Conservation (phyloP, 2,113 vertebrate genomes). For the Carassius carassius region DNA sequence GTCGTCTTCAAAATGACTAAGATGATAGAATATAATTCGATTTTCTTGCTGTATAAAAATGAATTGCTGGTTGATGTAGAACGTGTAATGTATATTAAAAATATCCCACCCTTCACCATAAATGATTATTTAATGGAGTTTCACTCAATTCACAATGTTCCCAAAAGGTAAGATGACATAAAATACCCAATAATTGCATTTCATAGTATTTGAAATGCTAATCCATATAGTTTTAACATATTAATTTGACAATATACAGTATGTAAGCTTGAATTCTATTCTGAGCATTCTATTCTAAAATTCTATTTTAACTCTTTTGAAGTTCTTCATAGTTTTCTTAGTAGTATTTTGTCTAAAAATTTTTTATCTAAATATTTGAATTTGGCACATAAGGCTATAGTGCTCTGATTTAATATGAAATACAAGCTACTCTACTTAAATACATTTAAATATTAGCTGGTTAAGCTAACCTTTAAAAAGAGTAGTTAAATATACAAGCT, state of each 20-base stretch:
- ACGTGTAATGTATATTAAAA: slow-evolving; percentile 15
- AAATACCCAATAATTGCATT: neutral
- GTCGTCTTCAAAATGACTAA: neutral
- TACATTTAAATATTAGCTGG: too few species aligned
- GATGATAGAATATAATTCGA: neutral
- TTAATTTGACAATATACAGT: neutral
- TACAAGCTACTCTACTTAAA: neutral
- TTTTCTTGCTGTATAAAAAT: neutral
- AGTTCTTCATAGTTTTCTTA: neutral
- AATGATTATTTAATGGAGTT: neutral
- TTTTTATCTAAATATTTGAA: too few species aligned
- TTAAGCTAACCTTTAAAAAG: too few species aligned
- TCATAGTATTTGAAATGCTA: neutral
- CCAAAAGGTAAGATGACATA: neutral
- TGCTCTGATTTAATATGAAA: neutral
- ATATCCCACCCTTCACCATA: neutral
- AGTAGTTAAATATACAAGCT: too few species aligned
- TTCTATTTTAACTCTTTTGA: neutral
- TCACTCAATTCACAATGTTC: neutral
- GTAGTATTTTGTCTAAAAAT: neutral
- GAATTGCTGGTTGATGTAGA: neutral
- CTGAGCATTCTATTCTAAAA: too few species aligned
- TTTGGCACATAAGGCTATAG: too few species aligned
- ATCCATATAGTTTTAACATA: neutral
- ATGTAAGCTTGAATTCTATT: neutral